Evolutionary conservation across 2,888 invertebrate species (phyloP), one percentile per base, ranked within the genome.

Genomic region (Philereme transversata): DNA sequence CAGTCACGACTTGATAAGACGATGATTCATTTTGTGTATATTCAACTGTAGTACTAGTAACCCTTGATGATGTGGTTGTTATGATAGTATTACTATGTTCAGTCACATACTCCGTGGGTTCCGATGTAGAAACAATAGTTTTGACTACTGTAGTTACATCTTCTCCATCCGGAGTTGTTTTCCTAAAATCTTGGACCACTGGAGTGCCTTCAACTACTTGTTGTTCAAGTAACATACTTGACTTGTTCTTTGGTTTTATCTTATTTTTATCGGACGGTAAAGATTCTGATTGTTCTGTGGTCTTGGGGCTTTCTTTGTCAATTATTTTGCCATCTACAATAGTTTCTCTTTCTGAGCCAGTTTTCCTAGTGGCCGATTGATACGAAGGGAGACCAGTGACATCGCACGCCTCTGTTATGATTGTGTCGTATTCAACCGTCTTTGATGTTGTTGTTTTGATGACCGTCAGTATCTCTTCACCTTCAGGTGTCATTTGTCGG

Each of bases 1-100:
- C 83, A 56, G 79, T 80, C 4, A 78, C 63, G 11, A 82, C 68
- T 60, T 84, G 77, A 70, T 84, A 84, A 34, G 86, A 84, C 33
- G 78, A 74, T 5, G 87, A 84, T 68, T 88, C 80, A 69, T 81
- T 85, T 71, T 88, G 79, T 48, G 78, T 81, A 35, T 83, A 75
- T 77, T 88, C 83, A 22, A 22, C 22, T 47, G 62, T 57, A 51
- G 88, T 81, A 35, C 85, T 87, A 41, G 87, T 88, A 6, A 86
- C 68, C 65, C 79, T 82, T 33, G 89, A 86, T 49, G 84, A 79
- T n/a, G 79, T 80, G 11, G 87, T 79, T 36, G 82, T 82, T 44
- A 86, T 71, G 22, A 82, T 66, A 33, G 82, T 85, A 53, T 79
- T 86, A 34, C 77, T 82, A 51, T 83, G 83, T 71, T 90, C 87